A percentile compares a stretch with the other conserved stretches of the same genome.
These are phyloP conservation scores for Okapia johnstoni DNA, from an alignment of 2,113 vertebrate species.

Conservation along the genomic window DNA sequence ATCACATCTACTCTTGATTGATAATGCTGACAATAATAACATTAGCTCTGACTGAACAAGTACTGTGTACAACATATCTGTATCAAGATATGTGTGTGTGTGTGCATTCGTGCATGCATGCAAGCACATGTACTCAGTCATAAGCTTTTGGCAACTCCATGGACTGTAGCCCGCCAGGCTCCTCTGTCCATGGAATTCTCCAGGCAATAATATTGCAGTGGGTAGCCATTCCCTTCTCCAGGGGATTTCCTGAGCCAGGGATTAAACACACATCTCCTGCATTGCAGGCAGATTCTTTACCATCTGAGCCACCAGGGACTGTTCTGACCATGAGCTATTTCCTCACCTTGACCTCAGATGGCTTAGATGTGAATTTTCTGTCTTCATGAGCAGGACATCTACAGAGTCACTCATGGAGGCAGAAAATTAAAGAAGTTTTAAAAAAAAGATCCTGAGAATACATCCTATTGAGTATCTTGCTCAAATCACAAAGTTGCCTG, in stretches of 20 bases:
- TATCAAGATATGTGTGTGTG: background rate
- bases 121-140: background rate
- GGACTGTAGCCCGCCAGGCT: background rate
- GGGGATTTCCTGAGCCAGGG: background rate
- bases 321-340: background rate
- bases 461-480: background rate
- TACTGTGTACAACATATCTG: background rate
- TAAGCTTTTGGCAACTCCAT: background rate
- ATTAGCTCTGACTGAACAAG: background rate
- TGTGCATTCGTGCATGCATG: background rate
- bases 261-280: background rate
- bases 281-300: background rate
- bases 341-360: background rate
- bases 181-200: background rate
- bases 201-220: background rate
- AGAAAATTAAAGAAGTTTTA: slow-evolving; percentile 22
- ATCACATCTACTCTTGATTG: background rate
- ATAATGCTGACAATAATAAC: background rate
- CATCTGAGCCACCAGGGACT: background rate
- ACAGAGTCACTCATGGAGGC: background rate
- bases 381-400: background rate
- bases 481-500: background rate
- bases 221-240: background rate
- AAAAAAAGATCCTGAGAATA: background rate
- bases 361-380: background rate